Evolutionary conservation across 2,797 vertebrate genomes (phyloP).

Genomic region (Poecilia wingei): DNA sequence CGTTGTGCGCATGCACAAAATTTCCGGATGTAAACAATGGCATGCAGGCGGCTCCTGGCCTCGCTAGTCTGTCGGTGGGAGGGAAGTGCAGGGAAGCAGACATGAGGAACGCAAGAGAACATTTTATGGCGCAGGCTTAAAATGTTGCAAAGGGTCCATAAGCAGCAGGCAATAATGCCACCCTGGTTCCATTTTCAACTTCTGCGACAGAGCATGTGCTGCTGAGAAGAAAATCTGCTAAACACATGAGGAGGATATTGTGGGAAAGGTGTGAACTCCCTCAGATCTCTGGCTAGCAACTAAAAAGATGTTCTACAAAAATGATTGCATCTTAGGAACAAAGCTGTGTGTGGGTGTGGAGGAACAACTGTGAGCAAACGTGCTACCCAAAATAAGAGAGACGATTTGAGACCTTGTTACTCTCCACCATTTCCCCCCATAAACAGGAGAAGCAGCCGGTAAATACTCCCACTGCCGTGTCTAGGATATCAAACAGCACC

Average conservation of each 20-base stretch:
- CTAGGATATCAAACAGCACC: constrained; percentile 15
- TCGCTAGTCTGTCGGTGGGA: too few species aligned
- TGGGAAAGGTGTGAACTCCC: constrained; percentile 47
- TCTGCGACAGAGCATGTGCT: constrained; percentile 43
- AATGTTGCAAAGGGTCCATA: background rate
- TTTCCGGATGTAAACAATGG: too few species aligned
- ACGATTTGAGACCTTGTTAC: constrained; percentile 14
- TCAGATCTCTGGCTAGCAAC: constrained; percentile 27
- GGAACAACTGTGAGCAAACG: constrained; percentile 63
- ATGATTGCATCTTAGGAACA: constrained; percentile 45
- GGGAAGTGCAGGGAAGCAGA: too few species aligned
- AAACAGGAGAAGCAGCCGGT: constrained; percentile 28
- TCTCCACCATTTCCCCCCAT: constrained; percentile 10
- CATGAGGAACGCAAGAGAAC: too few species aligned
- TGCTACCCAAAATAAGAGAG: constrained; percentile 64
- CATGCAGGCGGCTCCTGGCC: too few species aligned
- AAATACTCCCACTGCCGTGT: constrained; percentile 25
- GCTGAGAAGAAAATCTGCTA: constrained; percentile 51
- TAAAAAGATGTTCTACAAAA: constrained; percentile 34
- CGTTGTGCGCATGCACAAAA: too few species aligned
- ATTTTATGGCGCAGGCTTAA: too few species aligned
- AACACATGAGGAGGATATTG: constrained; percentile 47
- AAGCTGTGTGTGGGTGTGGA: constrained; percentile 48
- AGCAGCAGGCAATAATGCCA: constrained; percentile 6
- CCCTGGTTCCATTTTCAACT: constrained; percentile 1